Conservation (phyloP, 2,888 invertebrate genomes). For the Oligia strigilis region DNA sequence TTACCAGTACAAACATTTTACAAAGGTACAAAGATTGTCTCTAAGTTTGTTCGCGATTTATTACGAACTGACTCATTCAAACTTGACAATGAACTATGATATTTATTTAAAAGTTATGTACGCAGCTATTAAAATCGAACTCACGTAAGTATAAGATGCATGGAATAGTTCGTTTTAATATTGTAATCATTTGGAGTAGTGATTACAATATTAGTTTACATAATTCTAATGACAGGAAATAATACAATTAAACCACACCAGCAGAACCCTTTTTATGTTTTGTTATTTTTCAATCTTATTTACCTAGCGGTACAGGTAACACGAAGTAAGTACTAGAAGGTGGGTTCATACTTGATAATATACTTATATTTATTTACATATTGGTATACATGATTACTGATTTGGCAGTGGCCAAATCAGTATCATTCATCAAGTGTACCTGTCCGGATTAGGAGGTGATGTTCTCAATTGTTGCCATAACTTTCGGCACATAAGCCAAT, state of each 20-base stretch:
- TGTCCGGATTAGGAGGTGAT: background rate
- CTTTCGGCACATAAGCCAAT: background rate
- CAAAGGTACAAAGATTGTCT: background rate
- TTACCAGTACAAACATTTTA: background rate
- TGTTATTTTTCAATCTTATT: background rate
- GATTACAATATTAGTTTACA: too few species aligned
- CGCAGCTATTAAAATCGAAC: background rate
- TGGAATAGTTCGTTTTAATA: background rate
- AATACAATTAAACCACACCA: slow-evolving; percentile 5
- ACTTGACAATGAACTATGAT: slow-evolving; percentile 37
- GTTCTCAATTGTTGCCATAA: background rate
- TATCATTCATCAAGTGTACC: too few species aligned
- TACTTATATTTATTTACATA: background rate
- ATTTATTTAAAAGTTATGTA: background rate
- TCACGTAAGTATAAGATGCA: background rate
- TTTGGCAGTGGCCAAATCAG: background rate
- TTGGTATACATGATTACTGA: background rate
- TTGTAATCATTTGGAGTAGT: background rate
- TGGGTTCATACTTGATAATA: too few species aligned
- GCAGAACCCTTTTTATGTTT: background rate
- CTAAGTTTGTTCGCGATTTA: background rate
- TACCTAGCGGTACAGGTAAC: background rate
- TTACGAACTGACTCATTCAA: background rate
- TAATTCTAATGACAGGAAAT: slow-evolving; percentile 20
- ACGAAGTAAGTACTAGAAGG: too few species aligned